Percentiles rank a stretch among this genome's conserved stretches.
Conservation (phyloP, 2,797 vertebrate species). For the Remorina albescens region DNA sequence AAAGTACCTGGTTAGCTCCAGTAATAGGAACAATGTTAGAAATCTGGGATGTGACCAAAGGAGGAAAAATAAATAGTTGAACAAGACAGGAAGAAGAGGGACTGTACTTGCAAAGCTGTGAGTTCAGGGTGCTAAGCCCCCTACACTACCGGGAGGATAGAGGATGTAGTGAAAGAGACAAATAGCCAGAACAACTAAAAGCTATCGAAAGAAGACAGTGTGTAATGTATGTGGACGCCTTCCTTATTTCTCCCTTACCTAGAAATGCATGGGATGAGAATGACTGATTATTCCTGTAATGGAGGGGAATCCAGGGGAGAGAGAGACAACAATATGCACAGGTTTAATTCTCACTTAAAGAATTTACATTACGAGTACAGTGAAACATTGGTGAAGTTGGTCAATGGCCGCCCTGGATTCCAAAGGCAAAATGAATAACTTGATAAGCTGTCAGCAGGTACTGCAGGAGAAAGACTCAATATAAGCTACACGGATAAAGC, state of each 20-base stretch:
- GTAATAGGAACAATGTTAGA: slow-evolving; percentile 57
- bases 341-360: slow-evolving; percentile 62
- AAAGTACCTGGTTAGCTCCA: slow-evolving; percentile 39
- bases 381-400: slow-evolving; percentile 35
- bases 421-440: slow-evolving; percentile 26
- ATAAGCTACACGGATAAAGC: slow-evolving; percentile 25
- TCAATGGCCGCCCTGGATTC: slow-evolving; percentile 23
- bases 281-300: slow-evolving; percentile 97
- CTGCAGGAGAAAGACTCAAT: background rate
- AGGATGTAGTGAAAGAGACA: slow-evolving; percentile 47
- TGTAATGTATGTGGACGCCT: slow-evolving; percentile 41
- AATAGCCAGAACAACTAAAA: slow-evolving; percentile 56
- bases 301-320: slow-evolving; percentile 81
- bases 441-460: background rate
- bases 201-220: slow-evolving; percentile 42
- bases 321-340: slow-evolving; percentile 79
- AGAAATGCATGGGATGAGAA: slow-evolving; percentile 96
- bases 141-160: slow-evolving; percentile 38
- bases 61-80: slow-evolving; percentile 12
- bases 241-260: slow-evolving; percentile 94
- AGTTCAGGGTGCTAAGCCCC: slow-evolving; percentile 35
- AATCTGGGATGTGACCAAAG: slow-evolving; percentile 50
- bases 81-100: slow-evolving; percentile 4
- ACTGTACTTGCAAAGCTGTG: slow-evolving; percentile 28
- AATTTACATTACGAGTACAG: slow-evolving; percentile 40